Percentiles rank a stretch among this genome's conserved stretches.
Conservation (phyloP, 2,113 vertebrate genomes). For the Paratilapia polleni region DNA sequence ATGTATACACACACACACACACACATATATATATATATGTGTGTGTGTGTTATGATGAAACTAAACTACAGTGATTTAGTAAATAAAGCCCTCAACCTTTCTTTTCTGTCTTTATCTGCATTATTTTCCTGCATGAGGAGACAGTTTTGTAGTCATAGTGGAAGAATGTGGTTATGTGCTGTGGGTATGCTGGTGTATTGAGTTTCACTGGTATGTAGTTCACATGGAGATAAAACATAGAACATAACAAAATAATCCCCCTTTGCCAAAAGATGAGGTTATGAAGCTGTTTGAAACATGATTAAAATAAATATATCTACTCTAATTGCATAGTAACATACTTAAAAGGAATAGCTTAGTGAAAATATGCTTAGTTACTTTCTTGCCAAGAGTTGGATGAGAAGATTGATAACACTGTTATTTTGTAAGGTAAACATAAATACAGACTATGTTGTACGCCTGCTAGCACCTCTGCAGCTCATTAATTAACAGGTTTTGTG, state of each 20-base stretch:
- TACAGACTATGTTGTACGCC: neutral
- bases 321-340: neutral
- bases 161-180: slow-evolving; percentile 45
- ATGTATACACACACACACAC: no score
- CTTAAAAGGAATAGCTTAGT: neutral
- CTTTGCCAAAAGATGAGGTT: neutral
- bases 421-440: neutral
- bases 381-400: neutral
- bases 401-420: neutral
- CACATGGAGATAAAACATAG: slow-evolving; percentile 14
- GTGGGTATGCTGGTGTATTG: slow-evolving; percentile 31
- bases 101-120: neutral
- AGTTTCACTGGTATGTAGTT: slow-evolving; percentile 2
- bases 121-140: slow-evolving; percentile 7
- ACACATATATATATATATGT: no score
- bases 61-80: neutral
- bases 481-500: neutral
- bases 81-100: slow-evolving; percentile 7
- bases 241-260: neutral
- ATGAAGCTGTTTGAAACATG: neutral
- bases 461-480: neutral
- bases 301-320: neutral
- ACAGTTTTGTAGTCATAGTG: slow-evolving; percentile 15
- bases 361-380: neutral
- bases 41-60: slow-evolving; percentile 2